Evolutionary conservation across 2,797 vertebrate species (phyloP), one percentile per base, ranked within the genome.

Genomic region (Tiaroga cobitis): DNA sequence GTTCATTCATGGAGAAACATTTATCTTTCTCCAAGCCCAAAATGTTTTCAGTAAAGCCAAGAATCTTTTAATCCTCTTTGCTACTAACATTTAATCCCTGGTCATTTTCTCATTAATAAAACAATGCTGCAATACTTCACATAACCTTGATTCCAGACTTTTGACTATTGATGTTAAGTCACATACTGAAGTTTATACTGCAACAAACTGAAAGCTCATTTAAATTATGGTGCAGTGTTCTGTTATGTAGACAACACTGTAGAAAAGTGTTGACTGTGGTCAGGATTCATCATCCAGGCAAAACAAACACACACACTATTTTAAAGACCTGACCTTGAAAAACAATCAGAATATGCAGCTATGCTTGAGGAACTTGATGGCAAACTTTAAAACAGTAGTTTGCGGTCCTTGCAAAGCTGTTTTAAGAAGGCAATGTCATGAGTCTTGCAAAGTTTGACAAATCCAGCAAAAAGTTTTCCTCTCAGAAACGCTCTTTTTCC

Each of bases 41-140:
- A 77, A 39, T 77, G 54, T 18, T 77, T 41, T 77, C 11, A 39
- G 24, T 6, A 29, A 78, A 61, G 54, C 15, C 54, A 77, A 72
- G 54, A 41, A 10, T 16, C 0, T 19, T 77, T 77, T 26, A n/a
- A 59, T 39, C 24, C 8, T 26, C 34, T 77, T 77, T 59, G 54
- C 32, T 26, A 26, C 18, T 13, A 34, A 13, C 49, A 54, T 75
- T 34, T 34, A 32, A 51, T 29, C 29, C 21, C 7, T 59, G 34
- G 34, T 77, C 2, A 39, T 41, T 41, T 18, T 41, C 15, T 41
- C 8, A 61, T 78, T 61, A 61, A 41, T 26, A 11, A 18, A 78
- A 37, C 8, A 59, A 77, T 41, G 24, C 4, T 41, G 54, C 75
- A 78, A 11, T 26, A 26, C 13, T 77, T 77, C 8, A 26, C 8